A percentile compares a stretch with the other conserved stretches of the same genome.
Evolutionary conservation across 2,797 vertebrate species (phyloP).

Genomic region (Numenius phaeopus): DNA sequence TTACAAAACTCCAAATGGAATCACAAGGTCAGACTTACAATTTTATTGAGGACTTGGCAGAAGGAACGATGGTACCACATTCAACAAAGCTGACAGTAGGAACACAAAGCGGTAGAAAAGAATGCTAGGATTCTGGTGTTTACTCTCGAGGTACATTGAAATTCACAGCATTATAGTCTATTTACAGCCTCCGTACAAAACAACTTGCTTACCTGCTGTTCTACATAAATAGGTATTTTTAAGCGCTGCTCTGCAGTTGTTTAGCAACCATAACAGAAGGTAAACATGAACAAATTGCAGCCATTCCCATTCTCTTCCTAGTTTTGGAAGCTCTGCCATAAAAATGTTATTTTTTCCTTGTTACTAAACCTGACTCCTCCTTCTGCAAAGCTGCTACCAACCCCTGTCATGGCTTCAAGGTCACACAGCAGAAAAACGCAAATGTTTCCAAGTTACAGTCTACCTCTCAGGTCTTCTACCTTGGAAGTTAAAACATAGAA

Average conservation of each 20-base stretch:
- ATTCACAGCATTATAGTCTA: neutral
- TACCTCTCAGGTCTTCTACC: neutral
- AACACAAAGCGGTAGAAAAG: neutral
- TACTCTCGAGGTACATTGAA: neutral
- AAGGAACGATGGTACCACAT: neutral
- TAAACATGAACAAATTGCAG: neutral
- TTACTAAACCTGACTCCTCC: neutral
- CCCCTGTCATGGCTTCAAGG: neutral
- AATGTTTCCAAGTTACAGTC: neutral
- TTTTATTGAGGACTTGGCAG: neutral
- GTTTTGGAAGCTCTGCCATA: neutral
- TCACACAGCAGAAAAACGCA: neutral
- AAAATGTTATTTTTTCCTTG: neutral
- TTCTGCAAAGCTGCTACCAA: neutral
- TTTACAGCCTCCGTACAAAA: neutral
- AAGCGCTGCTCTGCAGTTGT: constrained; percentile 13
- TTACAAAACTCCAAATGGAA: neutral
- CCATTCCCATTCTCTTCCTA: neutral
- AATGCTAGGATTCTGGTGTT: neutral
- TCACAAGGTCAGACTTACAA: neutral
- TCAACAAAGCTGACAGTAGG: neutral
- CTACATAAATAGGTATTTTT: constrained; percentile 3
- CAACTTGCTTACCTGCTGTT: constrained; percentile 16
- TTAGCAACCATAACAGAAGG: constrained; percentile 36
- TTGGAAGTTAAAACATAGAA: neutral